phyloP scores from a whole-genome alignment of 2,113 vertebrate species.

The Empidonax traillii region DNA sequence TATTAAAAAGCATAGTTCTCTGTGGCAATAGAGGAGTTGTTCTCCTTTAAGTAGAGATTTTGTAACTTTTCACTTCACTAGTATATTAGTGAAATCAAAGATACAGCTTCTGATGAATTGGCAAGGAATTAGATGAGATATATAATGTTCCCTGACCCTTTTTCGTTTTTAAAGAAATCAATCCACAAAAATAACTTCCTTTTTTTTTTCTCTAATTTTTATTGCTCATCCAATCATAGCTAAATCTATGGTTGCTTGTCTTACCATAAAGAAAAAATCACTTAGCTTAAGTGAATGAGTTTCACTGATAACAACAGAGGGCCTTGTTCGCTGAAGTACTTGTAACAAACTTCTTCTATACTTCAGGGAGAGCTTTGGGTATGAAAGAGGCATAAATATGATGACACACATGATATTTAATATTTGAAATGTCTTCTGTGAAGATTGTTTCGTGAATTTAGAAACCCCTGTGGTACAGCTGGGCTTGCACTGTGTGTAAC shows the following conservation, averaged over 20 bases:
- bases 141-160: background rate
- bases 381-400: background rate
- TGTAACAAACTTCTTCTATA: background rate
- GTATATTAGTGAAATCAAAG: constrained; percentile 12
- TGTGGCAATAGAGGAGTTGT: background rate
- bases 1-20: background rate
- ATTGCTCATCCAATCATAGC: background rate
- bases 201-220: background rate
- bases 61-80: background rate
- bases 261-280: background rate
- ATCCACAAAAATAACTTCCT: background rate
- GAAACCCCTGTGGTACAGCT: background rate
- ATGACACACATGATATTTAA: background rate
- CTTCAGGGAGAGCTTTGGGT: background rate
- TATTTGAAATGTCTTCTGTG: background rate
- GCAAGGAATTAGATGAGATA: background rate
- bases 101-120: background rate
- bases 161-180: background rate
- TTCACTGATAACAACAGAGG: background rate
- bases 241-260: background rate
- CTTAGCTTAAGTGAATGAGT: background rate
- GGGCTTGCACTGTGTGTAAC: background rate
- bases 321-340: background rate
- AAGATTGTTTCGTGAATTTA: background rate
- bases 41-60: background rate